These are phyloP conservation scores for Ostrea edulis DNA, from an alignment of 1,140 invertebrate genomes.

Conservation along the genomic window DNA sequence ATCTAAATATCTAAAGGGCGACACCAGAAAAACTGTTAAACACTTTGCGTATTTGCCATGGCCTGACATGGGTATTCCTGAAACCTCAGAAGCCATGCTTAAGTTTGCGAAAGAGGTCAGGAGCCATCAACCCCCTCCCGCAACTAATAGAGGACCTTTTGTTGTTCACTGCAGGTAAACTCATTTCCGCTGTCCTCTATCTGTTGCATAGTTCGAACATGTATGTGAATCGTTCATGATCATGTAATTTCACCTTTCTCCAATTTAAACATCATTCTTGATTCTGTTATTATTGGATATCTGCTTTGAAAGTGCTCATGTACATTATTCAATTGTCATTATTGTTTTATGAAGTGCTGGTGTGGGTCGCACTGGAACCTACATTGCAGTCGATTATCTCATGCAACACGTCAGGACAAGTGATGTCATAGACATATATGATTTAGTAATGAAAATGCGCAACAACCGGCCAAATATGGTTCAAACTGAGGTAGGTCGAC, in stretches of 20 bases:
- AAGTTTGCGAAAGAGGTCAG: constrained; percentile 27
- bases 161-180: constrained; percentile 60
- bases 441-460: constrained; percentile 95
- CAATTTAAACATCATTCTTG: no score
- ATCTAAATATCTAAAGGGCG: constrained; percentile 22
- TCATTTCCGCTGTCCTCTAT: no score
- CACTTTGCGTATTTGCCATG: constrained; percentile 42
- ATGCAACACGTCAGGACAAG: constrained; percentile 87
- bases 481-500: constrained; percentile 91
- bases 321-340: no score
- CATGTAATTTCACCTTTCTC: no score
- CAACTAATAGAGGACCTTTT: constrained; percentile 37
- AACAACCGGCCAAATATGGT: constrained; percentile 87
- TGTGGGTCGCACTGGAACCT: constrained; percentile 85
- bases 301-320: no score
- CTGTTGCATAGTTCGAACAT: no score
- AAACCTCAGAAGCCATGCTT: constrained; percentile 43
- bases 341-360: constrained; percentile 79
- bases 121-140: not conserved
- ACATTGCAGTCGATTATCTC: constrained; percentile 99
- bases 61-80: constrained; percentile 36
- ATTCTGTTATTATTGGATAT: no score
- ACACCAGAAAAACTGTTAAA: constrained; percentile 27
- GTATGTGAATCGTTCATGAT: no score
- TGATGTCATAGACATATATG: constrained; percentile 98